phyloP scores from a whole-genome alignment of 2,888 invertebrate species.

The Dryocosmus kuriphilus region DNA sequence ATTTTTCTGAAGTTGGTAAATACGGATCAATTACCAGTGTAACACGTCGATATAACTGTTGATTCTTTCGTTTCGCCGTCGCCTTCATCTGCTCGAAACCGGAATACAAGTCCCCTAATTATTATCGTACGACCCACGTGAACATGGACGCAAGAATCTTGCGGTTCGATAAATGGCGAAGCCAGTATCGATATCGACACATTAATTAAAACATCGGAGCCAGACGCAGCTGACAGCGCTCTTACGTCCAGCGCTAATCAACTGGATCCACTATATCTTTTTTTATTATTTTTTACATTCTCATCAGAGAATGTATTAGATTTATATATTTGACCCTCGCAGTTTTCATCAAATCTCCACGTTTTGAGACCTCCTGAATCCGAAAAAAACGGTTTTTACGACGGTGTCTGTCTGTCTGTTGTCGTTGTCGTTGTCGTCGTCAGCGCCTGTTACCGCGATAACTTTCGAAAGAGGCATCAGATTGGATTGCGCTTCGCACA shows the following conservation, averaged over 20 bases:
- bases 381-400: no score
- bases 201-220: constrained; percentile 76
- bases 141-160: constrained; percentile 52
- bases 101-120: constrained; percentile 61
- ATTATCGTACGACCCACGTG: constrained; percentile 65
- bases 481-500: no score
- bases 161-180: constrained; percentile 62
- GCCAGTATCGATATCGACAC: constrained; percentile 73
- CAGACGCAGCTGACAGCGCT: constrained; percentile 68
- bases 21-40: constrained; percentile 24
- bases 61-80: constrained; percentile 16
- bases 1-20: constrained; percentile 19
- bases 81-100: constrained; percentile 39
- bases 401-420: no score
- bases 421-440: no score
- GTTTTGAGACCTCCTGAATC: no score
- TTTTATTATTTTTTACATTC: no score
- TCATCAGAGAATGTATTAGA: no score
- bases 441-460: no score
- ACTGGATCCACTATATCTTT: constrained; percentile 65
- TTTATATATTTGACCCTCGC: no score
- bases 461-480: no score
- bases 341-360: no score
- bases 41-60: constrained; percentile 28
- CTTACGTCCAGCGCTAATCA: constrained; percentile 71